Evolutionary conservation across 2,888 invertebrate species (phyloP).

Genomic region (Protonemura montana): DNA sequence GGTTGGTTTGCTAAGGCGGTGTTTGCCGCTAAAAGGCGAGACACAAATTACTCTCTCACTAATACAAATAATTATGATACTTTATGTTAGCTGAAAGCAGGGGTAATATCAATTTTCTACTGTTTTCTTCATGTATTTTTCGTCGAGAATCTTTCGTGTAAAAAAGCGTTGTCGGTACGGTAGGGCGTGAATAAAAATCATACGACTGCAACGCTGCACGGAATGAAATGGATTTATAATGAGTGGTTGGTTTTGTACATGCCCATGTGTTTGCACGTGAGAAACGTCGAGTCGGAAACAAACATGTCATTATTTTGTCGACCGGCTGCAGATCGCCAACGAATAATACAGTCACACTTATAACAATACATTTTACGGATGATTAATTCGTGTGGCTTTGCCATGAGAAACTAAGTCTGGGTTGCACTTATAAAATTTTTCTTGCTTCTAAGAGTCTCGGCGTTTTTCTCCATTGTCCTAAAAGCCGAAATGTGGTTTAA

Average conservation of each 20-base stretch:
- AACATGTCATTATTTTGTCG: slow-evolving; percentile 16
- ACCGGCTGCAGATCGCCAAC: background rate
- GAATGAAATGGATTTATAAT: slow-evolving; percentile 19
- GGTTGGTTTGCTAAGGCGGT: background rate
- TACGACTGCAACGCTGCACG: background rate
- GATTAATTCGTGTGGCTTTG: background rate
- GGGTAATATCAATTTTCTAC: background rate
- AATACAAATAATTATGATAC: background rate
- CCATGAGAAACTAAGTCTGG: background rate
- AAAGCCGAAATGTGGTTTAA: background rate
- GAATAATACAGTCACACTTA: slow-evolving; percentile 14
- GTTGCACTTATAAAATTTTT: background rate
- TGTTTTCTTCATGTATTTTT: background rate
- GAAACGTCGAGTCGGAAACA: background rate
- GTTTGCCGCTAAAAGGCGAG: background rate
- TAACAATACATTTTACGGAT: slow-evolving; percentile 16
- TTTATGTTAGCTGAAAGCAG: background rate
- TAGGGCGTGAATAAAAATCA: background rate
- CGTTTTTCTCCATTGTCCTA: background rate
- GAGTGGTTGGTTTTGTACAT: background rate
- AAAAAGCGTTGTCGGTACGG: background rate
- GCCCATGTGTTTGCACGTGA: background rate
- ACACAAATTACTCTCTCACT: background rate
- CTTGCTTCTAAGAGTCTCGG: background rate
- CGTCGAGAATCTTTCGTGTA: background rate